Base-by-base conservation (phyloP, 2,888 invertebrate genomes). In the Athrips mouffetella region DNA sequence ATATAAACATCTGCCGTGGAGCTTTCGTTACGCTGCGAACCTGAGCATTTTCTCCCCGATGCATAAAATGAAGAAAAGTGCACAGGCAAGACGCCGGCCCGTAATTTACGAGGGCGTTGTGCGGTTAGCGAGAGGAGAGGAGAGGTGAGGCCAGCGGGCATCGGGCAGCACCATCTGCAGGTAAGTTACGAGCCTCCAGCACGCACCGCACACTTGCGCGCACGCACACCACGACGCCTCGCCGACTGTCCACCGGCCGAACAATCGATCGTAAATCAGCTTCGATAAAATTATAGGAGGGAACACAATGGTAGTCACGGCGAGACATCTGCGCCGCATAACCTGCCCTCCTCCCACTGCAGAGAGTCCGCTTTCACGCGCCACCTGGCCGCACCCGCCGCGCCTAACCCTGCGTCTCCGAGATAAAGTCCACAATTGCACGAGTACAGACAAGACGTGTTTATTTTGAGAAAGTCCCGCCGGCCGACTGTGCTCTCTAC, bases 201-300 rank as follows among this genome's bases (percentile, higher is more conserved):
- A 73, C 76, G 66, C 67, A 59, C 60, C 62, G 70, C 66, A 73
- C 80, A 69, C 78, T 70, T 71, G 71, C 80, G 67, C 73, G 55
- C 65, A 69, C 80, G 76, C 82, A 79, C 83, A 49, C 77, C 81
- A 78, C 80, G 60, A 65, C 69, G 67, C 65, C 71, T 61, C 72
- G 63, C 73, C 67, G 67, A 78, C 84, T 87, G 85, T 86, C 87
- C 85, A 73, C 78, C 75, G 79, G 70, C 68, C 80, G 82, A 88
- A 88, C 88, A 88, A 88, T 88, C 86, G 88, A 87, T 87, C 88
- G 83, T 88, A 88, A 88, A 88, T 87, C 87, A 84, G 75, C 82
- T 85, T 83, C 87, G 87, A 88, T 88, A 88, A 87, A 88, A 87
- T 88, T 88, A 87, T 88, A 88, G 86, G 83, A 86, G 86, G 86